phyloP scores from a whole-genome alignment of 2,797 vertebrate genomes.

The Eurystomus glaucurus region DNA sequence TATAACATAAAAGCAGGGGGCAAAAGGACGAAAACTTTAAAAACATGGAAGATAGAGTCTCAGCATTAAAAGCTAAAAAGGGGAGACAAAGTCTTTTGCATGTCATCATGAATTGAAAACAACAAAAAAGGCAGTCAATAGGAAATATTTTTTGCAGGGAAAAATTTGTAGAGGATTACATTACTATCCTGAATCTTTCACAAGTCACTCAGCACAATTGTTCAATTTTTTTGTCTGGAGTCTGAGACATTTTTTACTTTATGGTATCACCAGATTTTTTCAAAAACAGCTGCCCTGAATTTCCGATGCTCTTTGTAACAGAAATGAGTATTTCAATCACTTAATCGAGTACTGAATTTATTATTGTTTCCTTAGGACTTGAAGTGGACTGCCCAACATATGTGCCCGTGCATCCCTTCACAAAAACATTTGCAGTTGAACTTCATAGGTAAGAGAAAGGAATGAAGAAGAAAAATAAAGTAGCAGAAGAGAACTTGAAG shows the following conservation, averaged over 20 bases:
- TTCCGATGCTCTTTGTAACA: background rate
- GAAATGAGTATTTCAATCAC: background rate
- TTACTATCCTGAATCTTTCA: background rate
- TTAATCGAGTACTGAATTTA: background rate
- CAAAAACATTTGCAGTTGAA: background rate
- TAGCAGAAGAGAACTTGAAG: background rate
- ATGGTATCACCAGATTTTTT: background rate
- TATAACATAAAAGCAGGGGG: background rate
- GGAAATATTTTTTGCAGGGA: background rate
- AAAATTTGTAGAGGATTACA: background rate
- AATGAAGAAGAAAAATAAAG: background rate
- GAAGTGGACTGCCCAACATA: background rate
- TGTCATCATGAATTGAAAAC: background rate
- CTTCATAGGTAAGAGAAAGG: background rate
- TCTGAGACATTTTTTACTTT: background rate
- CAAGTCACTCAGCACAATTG: background rate
- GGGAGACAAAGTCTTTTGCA: background rate
- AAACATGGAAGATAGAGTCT: background rate
- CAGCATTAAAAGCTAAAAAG: background rate
- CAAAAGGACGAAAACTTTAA: background rate
- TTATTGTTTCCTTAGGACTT: background rate
- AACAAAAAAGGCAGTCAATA: background rate
- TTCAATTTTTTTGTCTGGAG: background rate
- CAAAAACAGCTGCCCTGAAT: background rate
- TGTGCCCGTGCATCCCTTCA: background rate